Base-by-base conservation (phyloP, 1,140 invertebrate species). In the Aricia agestis region DNA sequence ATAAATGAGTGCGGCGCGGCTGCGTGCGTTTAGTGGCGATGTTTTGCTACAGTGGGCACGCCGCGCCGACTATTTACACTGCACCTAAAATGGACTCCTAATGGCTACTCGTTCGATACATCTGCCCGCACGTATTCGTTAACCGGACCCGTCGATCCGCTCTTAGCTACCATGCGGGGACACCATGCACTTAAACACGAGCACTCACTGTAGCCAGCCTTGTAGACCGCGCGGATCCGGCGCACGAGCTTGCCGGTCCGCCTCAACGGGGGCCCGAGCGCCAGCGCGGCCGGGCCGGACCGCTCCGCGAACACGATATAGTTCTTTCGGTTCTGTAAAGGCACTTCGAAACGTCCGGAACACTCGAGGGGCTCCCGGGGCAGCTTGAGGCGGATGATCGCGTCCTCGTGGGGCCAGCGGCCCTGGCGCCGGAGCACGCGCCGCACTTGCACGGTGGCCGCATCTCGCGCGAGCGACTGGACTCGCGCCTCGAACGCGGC, bases 271-370 rank as follows among this genome's bases (percentile, higher is more conserved):
- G 89, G 89, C 31, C 89, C 89, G 42, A 91, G 83, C 2, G 89
- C 87, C 75, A 90, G 84, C 63, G 89, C 87, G 69, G 86, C 77
- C 78, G 87, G 86, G 69, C 86, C 89, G 36, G 81, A 79, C 67
- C 89, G 74, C 77, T 91, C 89, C 75, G 89, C 89, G 79, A 91
- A 91, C 80, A 91, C 85, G 79, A 91, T 89, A 85, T 89, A 91
- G 84, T 89, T 89, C 75, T 82, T 82, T 75, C 84, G 79, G 68
- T 87, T 89, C 75, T 85, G 80, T 70, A 91, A 78, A 10, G 87
- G 89, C 82, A 89, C 84, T 85, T 91, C 89, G 78, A 85, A 87
- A 68, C 89, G 87, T 76, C 86, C 85, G n/a, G 82, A 78, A 76
- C 89, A 91, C 79, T 85, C 79, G 67, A 81, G 76, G 32, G 79